Percentiles rank a stretch among this genome's conserved stretches.
Conservation (phyloP, 2,113 vertebrate species). For the Plecturocebus donacophilus region DNA sequence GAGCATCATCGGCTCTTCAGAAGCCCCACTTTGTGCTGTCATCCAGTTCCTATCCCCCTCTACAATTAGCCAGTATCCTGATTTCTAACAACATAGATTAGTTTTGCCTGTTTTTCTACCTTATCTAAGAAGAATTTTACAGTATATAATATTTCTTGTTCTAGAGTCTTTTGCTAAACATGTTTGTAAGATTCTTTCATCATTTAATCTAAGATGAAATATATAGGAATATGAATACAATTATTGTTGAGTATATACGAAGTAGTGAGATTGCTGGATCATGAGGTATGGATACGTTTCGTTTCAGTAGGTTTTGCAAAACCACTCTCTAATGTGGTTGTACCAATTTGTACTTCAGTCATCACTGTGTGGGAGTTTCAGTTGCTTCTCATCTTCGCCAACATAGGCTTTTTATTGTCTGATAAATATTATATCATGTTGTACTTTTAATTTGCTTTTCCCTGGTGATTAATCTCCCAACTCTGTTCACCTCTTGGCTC, state of each 20-base stretch:
- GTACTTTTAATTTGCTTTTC: conserved; percentile 31
- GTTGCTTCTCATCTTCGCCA: background rate
- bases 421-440: background rate
- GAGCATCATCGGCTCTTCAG: background rate
- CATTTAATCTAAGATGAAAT: background rate
- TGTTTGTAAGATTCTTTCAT: background rate
- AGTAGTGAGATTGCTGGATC: background rate
- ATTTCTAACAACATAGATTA: background rate
- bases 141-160: background rate
- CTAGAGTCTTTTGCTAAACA: background rate
- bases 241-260: no score
- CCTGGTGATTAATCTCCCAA: background rate
- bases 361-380: background rate
- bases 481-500: background rate
- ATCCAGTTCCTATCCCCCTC: background rate
- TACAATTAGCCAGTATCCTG: background rate
- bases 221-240: background rate
- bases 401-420: background rate
- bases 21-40: background rate
- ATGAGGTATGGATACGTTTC: background rate
- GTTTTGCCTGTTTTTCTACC: background rate
- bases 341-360: background rate
- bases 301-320: background rate
- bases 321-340: background rate
- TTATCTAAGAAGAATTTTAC: background rate